These are phyloP conservation scores for Lithophane leautieri DNA, from an alignment of 2,888 invertebrate genomes.

Conservation along the genomic window DNA sequence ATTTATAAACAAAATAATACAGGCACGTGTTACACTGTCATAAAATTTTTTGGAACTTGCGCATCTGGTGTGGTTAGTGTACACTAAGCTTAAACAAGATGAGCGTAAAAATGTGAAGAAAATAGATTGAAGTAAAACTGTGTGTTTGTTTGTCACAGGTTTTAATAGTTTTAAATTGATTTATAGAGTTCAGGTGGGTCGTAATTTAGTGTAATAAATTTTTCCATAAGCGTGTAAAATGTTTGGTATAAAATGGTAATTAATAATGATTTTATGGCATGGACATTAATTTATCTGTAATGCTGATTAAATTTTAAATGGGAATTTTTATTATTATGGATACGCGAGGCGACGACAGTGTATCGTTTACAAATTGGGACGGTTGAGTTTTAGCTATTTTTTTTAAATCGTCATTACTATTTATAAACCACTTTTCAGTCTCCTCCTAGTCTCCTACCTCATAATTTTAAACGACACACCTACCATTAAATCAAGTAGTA, in stretches of 20 bases:
- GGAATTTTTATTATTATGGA: neutral
- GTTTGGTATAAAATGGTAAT: conserved; percentile 57
- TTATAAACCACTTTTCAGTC: neutral
- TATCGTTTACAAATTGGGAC: neutral
- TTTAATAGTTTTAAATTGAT: conserved; percentile 65
- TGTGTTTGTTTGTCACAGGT: conserved; percentile 63
- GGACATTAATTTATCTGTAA: conserved; percentile 25
- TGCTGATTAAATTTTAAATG: conserved; percentile 39
- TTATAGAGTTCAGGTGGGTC: conserved; percentile 64
- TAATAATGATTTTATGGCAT: conserved; percentile 45
- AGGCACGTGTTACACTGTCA: conserved; percentile 86
- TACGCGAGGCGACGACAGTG: neutral
- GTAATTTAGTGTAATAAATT: conserved; percentile 61
- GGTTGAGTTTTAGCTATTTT: neutral
- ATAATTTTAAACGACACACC: conserved; percentile 23
- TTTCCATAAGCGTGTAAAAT: conserved; percentile 51
- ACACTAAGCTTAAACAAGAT: conserved; percentile 61
- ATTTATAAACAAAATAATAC: conserved; percentile 85
- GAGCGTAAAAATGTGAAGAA: conserved; percentile 59
- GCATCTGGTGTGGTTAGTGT: conserved; percentile 84
- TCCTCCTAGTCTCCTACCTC: conserved; percentile 5
- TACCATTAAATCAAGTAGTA: conserved; percentile 31
- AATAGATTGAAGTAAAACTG: conserved; percentile 59
- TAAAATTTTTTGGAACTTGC: conserved; percentile 83
- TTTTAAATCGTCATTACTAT: too few species aligned